phyloP scores from a whole-genome alignment of 2,888 invertebrate species.

The Glyphotaelius pellucidus region DNA sequence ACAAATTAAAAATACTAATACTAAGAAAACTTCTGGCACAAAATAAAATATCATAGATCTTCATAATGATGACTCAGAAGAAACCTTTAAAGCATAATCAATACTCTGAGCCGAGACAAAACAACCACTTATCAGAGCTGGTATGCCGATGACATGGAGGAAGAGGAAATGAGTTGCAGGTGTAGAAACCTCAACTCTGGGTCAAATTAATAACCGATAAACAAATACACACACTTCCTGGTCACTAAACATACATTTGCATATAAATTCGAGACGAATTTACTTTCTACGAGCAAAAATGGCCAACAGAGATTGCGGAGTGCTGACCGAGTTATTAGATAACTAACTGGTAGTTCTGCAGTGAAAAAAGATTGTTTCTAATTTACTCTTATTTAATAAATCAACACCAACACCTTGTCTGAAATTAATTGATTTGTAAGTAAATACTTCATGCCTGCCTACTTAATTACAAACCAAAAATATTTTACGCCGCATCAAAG shows the following conservation, averaged over 20 bases:
- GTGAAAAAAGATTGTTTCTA: too few relatives aligned
- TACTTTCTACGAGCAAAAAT: conserved; percentile 2
- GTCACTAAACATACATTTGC: neutral
- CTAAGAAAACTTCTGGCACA: too few relatives aligned
- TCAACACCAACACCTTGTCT: too few relatives aligned
- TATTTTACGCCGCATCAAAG: too few relatives aligned
- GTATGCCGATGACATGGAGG: neutral
- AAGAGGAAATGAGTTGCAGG: neutral
- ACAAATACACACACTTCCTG: neutral
- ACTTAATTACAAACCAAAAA: too few relatives aligned
- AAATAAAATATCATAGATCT: too few relatives aligned
- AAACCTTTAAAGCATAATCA: neutral
- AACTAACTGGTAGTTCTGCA: neutral
- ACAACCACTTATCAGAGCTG: neutral
- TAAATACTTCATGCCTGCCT: too few relatives aligned
- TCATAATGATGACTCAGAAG: neutral
- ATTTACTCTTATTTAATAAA: too few relatives aligned
- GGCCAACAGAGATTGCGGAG: neutral
- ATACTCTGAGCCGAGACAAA: neutral
- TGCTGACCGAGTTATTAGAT: neutral
- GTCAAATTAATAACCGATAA: neutral
- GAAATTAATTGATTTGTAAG: too few relatives aligned
- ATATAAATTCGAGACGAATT: neutral
- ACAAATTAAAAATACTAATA: too few relatives aligned
- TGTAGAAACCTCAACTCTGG: neutral